phyloP scores from a whole-genome alignment of 2,113 vertebrate species.

The Heterotilapia buettikoferi region DNA sequence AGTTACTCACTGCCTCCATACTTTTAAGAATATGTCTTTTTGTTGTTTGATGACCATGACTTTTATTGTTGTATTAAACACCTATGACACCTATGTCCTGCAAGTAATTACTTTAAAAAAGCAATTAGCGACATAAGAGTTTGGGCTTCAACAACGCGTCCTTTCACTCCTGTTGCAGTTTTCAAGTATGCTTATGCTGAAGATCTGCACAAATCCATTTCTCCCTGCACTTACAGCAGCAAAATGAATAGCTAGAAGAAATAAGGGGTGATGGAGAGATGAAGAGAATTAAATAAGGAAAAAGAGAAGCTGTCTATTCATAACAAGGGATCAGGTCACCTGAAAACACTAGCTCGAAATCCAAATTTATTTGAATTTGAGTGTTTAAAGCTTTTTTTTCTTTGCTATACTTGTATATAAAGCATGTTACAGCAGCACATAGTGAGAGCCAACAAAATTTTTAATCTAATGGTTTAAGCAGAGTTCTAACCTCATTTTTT shows the following conservation, averaged over 20 bases:
- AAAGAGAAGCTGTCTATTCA: not conserved
- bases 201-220: not conserved
- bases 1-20: not conserved
- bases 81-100: not conserved
- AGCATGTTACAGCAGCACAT: not conserved
- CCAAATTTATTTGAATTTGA: not conserved
- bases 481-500: not conserved
- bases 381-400: not conserved
- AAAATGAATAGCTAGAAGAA: not conserved
- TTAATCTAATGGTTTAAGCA: not conserved
- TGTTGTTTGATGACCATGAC: not conserved
- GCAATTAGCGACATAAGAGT: not conserved
- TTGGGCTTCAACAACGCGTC: not conserved
- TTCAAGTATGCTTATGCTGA: not conserved
- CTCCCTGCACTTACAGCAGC: not conserved
- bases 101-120: not conserved
- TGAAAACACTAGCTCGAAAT: not conserved
- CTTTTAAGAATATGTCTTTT: not conserved
- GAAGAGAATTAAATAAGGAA: not conserved
- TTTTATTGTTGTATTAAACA: not conserved
- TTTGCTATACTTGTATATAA: not conserved
- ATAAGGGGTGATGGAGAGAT: not conserved
- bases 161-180: not conserved
- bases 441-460: not conserved
- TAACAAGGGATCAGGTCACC: not conserved